Base-by-base conservation (phyloP, 37 sponge, comb jelly and placozoan species). In the Aphrocallistes beatrix region DNA sequence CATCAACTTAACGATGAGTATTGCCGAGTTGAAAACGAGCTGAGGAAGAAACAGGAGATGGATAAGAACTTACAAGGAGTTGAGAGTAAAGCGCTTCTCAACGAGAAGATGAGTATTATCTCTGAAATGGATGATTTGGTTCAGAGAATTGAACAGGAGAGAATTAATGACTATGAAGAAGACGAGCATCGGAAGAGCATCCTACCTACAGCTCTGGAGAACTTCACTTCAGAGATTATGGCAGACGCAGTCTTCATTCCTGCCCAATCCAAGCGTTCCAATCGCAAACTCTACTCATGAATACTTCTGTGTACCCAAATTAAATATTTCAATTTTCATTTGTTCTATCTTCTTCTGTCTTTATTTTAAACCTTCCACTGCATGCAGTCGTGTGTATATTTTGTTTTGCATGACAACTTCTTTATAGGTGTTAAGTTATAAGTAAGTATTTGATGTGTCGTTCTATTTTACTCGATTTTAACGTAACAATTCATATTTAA, bases 101-200 rank as follows among this genome's bases (percentile, higher is more conserved):
- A 60, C 75, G 75, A 60, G 75, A 60, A 60, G n/a, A 60, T 60
- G 75, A 60, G 28, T 25, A 60, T 60, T 28, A 28, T 60, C 34
- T 6, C 10, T 25, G 75, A 60, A 60, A 60, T 60, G 75, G 75
- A 60, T 30, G 75, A 60, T 32, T 60, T 60, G n/a, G 21, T 60
- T 6, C 28, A 6, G 8, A 19, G n/a, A 13, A 60, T 60, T 13
- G 75, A 60, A 19, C 25, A 28, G n/a, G 75, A 60, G 34, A 19
- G 75, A 60, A 60, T 60, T 60, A 60, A 13, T 13, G 75, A 60
- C 6, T 30, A 32, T 25, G 75, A 60, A 28, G 75, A 60, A 60
- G 75, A 60, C 21, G 75, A 60, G 21, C n/a, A 60, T 30, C 10
- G 75, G 21, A 19, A 19, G 8, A 32, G 32, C n/a, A 60, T 32